These are phyloP conservation scores for Anadara kagoshimensis DNA, from an alignment of 1,140 invertebrate genomes.

Conservation along the genomic window DNA sequence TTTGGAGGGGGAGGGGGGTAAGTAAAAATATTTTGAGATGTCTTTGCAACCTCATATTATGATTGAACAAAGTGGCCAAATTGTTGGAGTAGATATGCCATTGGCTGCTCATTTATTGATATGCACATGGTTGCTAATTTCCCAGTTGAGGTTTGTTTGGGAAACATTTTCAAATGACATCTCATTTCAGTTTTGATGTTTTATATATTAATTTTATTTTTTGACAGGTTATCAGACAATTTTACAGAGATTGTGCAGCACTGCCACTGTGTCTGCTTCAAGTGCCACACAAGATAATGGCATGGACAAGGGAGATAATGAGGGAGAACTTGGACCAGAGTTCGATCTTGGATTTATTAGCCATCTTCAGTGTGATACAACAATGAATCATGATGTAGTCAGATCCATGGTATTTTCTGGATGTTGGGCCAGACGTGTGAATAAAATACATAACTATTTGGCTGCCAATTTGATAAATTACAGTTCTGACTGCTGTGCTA, in stretches of 20 bases:
- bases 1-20: too few species aligned
- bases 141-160: background rate
- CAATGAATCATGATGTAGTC: slow-evolving; percentile 63
- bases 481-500: slow-evolving; percentile 58
- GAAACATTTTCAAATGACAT: background rate
- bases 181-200: background rate
- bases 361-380: slow-evolving; percentile 61
- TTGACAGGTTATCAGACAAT: slow-evolving; percentile 68
- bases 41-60: too few species aligned
- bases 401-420: slow-evolving; percentile 54
- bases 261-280: slow-evolving; percentile 54
- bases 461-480: slow-evolving; percentile 55
- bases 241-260: slow-evolving; percentile 66
- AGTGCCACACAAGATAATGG: slow-evolving; percentile 31
- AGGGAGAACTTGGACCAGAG: slow-evolving; percentile 49
- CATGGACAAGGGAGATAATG: slow-evolving; percentile 20
- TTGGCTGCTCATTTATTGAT: too few species aligned
- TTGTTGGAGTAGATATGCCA: too few species aligned
- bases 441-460: slow-evolving; percentile 63
- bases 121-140: too few species aligned
- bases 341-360: slow-evolving; percentile 68
- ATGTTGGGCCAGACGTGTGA: slow-evolving; percentile 55
- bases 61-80: too few species aligned
- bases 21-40: too few species aligned
- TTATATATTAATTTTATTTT: background rate